Evolutionary conservation across 2,113 vertebrate genomes (phyloP), one percentile per base, ranked within the genome.

Genomic region (Stomatorhinus ivindoensis): DNA sequence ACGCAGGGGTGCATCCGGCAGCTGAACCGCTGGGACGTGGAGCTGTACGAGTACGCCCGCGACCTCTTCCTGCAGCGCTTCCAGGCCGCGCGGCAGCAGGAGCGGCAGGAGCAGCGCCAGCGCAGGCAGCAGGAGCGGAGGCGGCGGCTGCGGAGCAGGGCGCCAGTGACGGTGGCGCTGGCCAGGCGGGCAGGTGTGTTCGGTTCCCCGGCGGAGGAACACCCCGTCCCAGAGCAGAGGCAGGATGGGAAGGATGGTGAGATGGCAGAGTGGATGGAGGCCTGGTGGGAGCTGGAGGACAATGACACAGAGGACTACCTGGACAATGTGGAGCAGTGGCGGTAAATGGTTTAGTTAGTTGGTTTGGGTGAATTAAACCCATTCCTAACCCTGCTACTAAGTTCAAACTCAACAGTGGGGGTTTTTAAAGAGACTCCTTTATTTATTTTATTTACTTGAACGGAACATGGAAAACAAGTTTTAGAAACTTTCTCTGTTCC

Each of bases 41-140:
- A 98, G 90, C 95, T 99, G 92, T 99, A 99, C 5, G 97, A 97
- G 93, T 99, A 97, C 69, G 98, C 97, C 86, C 97, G 98, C 76
- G 98, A 99, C 92, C 97, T 99, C 90, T 99, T 99, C 92, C 89
- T 99, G 93, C 98, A 99, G 94, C 96, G 98, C 76, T 99, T 98
- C 94, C 98, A 99, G 96, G 97, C 95, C 91, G 97, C 97, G 87
- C 95, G 98, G 93, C 98, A 99, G 96, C 97, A 97, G 92, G 97
- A 99, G 91, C 97, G 97, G 91, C 97, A 97, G 88, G 98, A 98
- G 24, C 95, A 97, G 76, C 94, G 96, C 92, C 96, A 97, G 91
- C 96, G 97, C 84, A 97, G 97, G 94, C 97, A 97, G 93, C 97
- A 98, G 91, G 97, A 98, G 89, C 95, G 97, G 86, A 92, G 94